phyloP scores from a whole-genome alignment of 1,140 invertebrate species.

The Druon quercuslanigerum region DNA sequence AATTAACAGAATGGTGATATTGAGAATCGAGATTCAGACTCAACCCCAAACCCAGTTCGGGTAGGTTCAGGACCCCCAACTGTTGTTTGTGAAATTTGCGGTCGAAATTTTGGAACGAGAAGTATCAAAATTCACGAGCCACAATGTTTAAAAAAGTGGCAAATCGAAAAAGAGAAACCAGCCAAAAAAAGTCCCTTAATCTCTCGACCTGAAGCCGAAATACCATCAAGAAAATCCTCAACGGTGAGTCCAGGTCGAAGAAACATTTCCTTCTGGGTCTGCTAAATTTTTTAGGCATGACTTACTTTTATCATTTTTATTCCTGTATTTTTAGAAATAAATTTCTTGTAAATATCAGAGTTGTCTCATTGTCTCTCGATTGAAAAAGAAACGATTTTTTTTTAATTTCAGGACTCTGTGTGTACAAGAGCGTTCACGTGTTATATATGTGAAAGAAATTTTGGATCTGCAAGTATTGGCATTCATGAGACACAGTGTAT shows the following conservation, averaged over 20 bases:
- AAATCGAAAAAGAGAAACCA: conserved; percentile 78
- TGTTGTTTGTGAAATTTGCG: conserved; percentile 83
- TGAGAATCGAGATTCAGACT: conserved; percentile 21
- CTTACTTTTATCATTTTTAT: neutral
- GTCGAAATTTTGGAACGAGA: conserved; percentile 82
- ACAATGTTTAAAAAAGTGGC: conserved; percentile 86
- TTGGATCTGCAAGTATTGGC: conserved; percentile 82
- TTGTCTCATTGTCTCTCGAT: too few species aligned
- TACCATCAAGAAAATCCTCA: conserved; percentile 36
- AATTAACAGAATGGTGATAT: neutral
- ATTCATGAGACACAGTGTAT: conserved; percentile 89
- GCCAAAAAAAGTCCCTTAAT: conserved; percentile 15
- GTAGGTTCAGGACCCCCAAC: conserved; percentile 42
- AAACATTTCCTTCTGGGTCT: conserved; percentile 25
- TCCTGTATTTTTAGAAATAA: too few species aligned
- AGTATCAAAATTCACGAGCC: conserved; percentile 86
- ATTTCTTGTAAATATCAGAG: too few species aligned
- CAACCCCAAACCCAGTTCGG: conserved; percentile 3
- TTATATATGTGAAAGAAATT: conserved; percentile 86
- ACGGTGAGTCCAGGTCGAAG: conserved; percentile 53
- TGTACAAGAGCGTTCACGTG: conserved; percentile 75
- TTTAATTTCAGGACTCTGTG: conserved; percentile 42
- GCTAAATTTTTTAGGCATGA: conserved; percentile 31
- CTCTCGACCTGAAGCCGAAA: conserved; percentile 5
- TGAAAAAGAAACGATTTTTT: conserved; percentile 1